Percentiles rank a stretch among this genome's conserved stretches.
Evolutionary conservation across 2,888 invertebrate genomes (phyloP).

Genomic region (Noctua fimbriata): DNA sequence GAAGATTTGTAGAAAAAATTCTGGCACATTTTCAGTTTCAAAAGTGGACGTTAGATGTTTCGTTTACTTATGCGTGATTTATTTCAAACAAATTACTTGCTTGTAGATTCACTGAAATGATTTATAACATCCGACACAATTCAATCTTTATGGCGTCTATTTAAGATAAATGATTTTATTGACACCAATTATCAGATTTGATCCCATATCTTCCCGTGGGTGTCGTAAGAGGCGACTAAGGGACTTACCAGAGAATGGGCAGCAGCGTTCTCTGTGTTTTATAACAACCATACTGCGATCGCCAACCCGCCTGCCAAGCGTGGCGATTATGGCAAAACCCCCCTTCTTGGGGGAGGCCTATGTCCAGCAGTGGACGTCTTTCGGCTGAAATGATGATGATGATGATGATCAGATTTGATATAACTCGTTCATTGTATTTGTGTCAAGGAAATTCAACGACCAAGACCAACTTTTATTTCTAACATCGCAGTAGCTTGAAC

Average conservation of each 20-base stretch:
- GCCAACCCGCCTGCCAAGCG: no score
- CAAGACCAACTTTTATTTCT: conserved; percentile 11
- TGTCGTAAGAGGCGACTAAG: no score
- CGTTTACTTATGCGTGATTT: conserved; percentile 36
- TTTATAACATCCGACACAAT: conserved; percentile 43
- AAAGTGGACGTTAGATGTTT: conserved; percentile 26
- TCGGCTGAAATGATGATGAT: no score
- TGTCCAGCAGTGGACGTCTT: no score
- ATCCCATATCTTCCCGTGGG: no score
- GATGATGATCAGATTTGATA: conserved; percentile 8
- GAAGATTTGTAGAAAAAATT: conserved; percentile 24
- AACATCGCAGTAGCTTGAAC: conserved; percentile 5
- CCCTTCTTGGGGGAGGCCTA: no score
- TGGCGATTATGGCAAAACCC: no score
- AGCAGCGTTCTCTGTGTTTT: no score
- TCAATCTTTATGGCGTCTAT: conserved; percentile 10
- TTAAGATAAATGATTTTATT: conserved; percentile 12
- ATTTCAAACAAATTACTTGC: conserved; percentile 47
- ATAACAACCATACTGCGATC: no score
- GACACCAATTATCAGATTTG: conserved; percentile 11
- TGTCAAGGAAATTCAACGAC: not conserved
- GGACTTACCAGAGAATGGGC: no score
- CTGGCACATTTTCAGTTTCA: conserved; percentile 42
- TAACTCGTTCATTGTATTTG: not conserved
- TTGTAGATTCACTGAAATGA: conserved; percentile 26